Base-by-base conservation (phyloP, 2,888 invertebrate species). In the Iphiclides podalirius region DNA sequence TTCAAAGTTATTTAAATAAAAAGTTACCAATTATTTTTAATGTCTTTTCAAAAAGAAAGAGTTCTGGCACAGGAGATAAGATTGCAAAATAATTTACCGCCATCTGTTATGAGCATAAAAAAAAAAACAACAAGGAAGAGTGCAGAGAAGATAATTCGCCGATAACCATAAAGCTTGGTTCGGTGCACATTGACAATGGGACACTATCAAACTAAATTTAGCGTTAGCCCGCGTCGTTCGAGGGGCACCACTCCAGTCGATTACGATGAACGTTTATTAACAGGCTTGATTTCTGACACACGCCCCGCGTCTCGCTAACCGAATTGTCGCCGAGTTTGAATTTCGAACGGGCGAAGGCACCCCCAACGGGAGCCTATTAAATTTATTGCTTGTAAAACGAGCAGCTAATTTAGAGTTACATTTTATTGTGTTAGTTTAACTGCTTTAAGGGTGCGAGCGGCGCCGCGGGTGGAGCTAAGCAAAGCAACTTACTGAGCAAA, bases 321-420 rank as follows among this genome's bases (percentile, higher is more conserved):
- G 67, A 80, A 82, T 82, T 81, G 80, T 81, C 79, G 69, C 72
- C 50, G 66, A 75, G 74, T 84, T 73, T 70, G 79, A 80, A 78
- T 79, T 83, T 80, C 64, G 70, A 76, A 70, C 75, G 65, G 66
- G 71, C 73, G 67, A 23, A 43, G 58, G 55, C 55, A 70, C 75
- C 75, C 74, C 71, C 62, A 58, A 64, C 58, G 64, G 72, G 69
- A 68, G 79, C 73, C 82, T 75, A 84, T 86, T 85, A 83, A 81
- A 83, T 86, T 86, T 83, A 86, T 85, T 86, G 81, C 80, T 81
- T 83, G 86, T 86, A 88, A 87, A 86, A 79, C 84, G 86, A 81
- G 77, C 64, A 82, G 86, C 85, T 87, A 88, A 87, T 87, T 86
- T 82, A 72, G 75, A 84, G 83, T 79, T 74, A 75, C 79, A 71